Conservation (phyloP, 2,113 vertebrate species). For the Neopipo cinnamomea region DNA sequence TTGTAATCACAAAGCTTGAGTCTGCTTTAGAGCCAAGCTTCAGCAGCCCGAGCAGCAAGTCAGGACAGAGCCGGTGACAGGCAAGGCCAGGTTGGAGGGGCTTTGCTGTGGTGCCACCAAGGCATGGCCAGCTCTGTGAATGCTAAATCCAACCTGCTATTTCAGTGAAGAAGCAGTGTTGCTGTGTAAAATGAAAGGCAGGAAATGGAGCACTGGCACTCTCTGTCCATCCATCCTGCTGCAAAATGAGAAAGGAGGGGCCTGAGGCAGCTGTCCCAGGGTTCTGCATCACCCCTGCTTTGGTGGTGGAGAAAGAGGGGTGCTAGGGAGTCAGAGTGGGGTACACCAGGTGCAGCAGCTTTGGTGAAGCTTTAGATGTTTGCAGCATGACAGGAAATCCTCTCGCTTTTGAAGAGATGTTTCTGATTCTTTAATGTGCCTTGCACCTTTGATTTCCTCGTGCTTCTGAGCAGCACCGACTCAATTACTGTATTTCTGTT, state of each 20-base stretch:
- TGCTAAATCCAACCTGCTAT: fast-evolving
- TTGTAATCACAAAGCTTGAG: conserved; percentile 62
- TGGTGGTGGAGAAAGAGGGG: background rate
- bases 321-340: background rate
- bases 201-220: background rate
- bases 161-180: fast-evolving
- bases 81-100: background rate
- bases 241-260: background rate
- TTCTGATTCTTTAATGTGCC: conserved; percentile 54
- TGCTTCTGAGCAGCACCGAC: conserved; percentile 26
- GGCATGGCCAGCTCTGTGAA: background rate
- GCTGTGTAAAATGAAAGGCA: background rate
- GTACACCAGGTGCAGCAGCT: conserved; percentile 20
- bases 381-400: conserved; percentile 54
- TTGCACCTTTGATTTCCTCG: conserved; percentile 48
- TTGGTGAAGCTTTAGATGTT: conserved; percentile 41
- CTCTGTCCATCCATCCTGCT: background rate
- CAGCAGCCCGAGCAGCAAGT: conserved; percentile 14
- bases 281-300: background rate
- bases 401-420: conserved; percentile 53
- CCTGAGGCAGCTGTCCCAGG: background rate
- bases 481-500: conserved; percentile 45
- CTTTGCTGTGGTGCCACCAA: background rate
- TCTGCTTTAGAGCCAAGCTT: conserved; percentile 44
- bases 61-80: background rate